Evolutionary conservation across 2,888 invertebrate genomes (phyloP), one percentile per base, ranked within the genome.

Genomic region (Furcula furcula): DNA sequence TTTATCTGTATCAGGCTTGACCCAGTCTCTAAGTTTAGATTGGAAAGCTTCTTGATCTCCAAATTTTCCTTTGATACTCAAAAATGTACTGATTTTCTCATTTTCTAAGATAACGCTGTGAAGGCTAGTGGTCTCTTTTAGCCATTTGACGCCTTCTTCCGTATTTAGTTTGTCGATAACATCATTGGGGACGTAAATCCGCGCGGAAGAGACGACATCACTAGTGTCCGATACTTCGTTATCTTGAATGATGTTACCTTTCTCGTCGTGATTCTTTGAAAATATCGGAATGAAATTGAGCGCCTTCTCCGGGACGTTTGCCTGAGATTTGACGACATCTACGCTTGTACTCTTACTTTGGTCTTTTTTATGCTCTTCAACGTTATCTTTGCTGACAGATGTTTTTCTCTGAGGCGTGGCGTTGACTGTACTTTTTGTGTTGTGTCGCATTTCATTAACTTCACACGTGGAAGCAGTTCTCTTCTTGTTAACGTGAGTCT

Each of bases 21-120:
- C 63, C 80, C 83, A 90, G 9, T 82, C 76, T 26, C 89, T 54
- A 1, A 92, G 64, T 39, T 82, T 81, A 1, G 65, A 40, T 46
- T 91, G 91, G 49, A 92, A 89, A 34, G 76, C 70, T 29, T 90
- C 89, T 50, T 91, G 91, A 46, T 90, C 76, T 1, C 49, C 69
- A 2, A 83, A 67, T 13, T 81, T 76, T 0, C 92, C 92, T 32
- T 73, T 85, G 26, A 92, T 85, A 27, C 76, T 76, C 25, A 92
- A 55, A 27, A 87, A 89, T 29, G 69, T 64, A 34, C 56, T 70
- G 5, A 61, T 50, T 10, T 76, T 84, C 0, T 85, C 69, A 22
- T 70, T 75, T 12, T 84, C 74, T 1, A 89, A 67, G 28, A 70
- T 73, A 14, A 86, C 56, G 30, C 81, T 65, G 39, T 80, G 75